A percentile compares a stretch with the other conserved stretches of the same genome.
phyloP scores from a whole-genome alignment of 2,888 invertebrate genomes.

The Liodrosophila aerea region DNA sequence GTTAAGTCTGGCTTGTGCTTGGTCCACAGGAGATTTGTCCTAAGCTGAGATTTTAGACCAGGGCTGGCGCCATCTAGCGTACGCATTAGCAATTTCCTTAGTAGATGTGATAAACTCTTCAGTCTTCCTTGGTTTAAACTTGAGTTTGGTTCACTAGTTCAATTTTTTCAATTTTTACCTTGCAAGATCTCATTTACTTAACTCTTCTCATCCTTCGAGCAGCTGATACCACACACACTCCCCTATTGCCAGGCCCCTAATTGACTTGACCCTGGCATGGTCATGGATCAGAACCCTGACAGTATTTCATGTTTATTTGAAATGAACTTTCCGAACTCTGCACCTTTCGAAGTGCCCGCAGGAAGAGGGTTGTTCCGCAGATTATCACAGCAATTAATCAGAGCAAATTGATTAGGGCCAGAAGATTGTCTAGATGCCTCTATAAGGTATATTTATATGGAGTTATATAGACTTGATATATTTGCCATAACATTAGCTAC shows the following conservation, averaged over 20 bases:
- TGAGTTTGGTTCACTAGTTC: neutral
- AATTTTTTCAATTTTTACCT: neutral
- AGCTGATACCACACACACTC: no score
- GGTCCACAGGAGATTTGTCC: no score
- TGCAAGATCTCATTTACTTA: neutral
- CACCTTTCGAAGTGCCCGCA: slow-evolving; percentile 3
- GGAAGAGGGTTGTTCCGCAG: slow-evolving; percentile 30
- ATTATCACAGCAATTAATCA: slow-evolving; percentile 10
- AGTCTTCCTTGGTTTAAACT: neutral
- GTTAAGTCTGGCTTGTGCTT: no score
- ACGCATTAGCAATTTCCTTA: no score
- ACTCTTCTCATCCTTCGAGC: neutral
- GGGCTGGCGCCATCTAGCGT: no score
- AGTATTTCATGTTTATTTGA: slow-evolving; percentile 4
- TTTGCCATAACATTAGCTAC: no score
- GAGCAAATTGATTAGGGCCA: no score
- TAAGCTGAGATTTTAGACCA: no score
- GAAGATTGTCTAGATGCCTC: no score
- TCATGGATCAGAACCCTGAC: slow-evolving; percentile 20
- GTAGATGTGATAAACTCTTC: neutral
- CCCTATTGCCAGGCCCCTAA: neutral
- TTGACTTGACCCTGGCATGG: slow-evolving; percentile 28
- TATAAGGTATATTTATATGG: no score
- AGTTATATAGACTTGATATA: no score
- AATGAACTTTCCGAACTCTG: slow-evolving; percentile 32